phyloP scores from a whole-genome alignment of 2,888 invertebrate species.

The Entomobrya proxima region DNA sequence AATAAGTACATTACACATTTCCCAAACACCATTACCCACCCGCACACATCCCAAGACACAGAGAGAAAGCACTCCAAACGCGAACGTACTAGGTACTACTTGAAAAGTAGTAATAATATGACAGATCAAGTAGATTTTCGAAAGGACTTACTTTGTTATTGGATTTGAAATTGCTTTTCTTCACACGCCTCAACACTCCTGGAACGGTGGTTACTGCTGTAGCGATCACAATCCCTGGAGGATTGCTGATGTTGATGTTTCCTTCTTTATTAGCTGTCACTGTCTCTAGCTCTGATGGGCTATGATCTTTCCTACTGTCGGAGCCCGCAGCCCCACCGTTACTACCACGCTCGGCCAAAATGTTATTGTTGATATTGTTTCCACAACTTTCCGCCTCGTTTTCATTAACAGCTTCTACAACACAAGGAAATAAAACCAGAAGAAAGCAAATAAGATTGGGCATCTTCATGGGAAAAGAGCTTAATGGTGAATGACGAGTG shows the following conservation, averaged over 20 bases:
- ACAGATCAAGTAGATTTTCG: slow-evolving; percentile 23
- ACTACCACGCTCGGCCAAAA: slow-evolving; percentile 12
- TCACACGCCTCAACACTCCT: slow-evolving; percentile 82
- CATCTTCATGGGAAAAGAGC: background rate
- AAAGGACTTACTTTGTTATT: slow-evolving; percentile 76
- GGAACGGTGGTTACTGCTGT: slow-evolving; percentile 65
- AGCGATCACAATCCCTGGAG: slow-evolving; percentile 62
- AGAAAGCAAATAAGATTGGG: slow-evolving; percentile 29
- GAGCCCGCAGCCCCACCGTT: slow-evolving; percentile 26
- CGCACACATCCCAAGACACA: too few species aligned
- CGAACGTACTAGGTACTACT: background rate
- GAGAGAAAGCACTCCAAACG: too few species aligned
- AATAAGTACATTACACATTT: too few species aligned
- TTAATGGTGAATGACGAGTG: slow-evolving; percentile 62
- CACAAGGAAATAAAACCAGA: background rate
- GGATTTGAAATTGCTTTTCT: slow-evolving; percentile 87
- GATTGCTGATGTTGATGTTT: slow-evolving; percentile 64
- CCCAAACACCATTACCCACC: too few species aligned
- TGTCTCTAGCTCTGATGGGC: slow-evolving; percentile 63
- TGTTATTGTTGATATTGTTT: slow-evolving; percentile 65
- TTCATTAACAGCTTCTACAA: slow-evolving; percentile 63
- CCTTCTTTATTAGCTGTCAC: slow-evolving; percentile 69
- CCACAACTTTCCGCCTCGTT: slow-evolving; percentile 66
- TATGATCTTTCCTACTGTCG: slow-evolving; percentile 58
- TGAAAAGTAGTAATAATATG: slow-evolving; percentile 21